A percentile compares a stretch with the other conserved stretches of the same genome.
Conservation (phyloP, 2,797 vertebrate species). For the Alosa sapidissima region DNA sequence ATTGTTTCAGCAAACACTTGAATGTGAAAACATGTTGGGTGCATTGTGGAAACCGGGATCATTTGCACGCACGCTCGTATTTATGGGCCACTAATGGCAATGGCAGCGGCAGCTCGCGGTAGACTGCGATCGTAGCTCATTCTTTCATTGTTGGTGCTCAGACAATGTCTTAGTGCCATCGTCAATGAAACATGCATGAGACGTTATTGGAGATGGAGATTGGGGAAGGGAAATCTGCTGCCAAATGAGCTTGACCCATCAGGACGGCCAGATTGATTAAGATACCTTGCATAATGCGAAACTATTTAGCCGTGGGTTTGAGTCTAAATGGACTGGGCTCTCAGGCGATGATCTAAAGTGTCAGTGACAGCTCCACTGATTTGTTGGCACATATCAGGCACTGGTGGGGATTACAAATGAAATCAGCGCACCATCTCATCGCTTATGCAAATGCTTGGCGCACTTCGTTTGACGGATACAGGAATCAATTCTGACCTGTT, state of each 20-base stretch:
- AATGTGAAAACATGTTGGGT: background rate
- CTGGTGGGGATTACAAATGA: background rate
- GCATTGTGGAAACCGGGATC: background rate
- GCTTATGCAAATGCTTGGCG: background rate
- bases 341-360: background rate
- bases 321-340: background rate
- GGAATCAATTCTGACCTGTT: conserved; percentile 5
- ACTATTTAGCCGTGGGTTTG: background rate
- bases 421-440: background rate
- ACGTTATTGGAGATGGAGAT: conserved; percentile 26
- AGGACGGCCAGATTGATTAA: conserved; percentile 9
- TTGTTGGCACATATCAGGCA: background rate
- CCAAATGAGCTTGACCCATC: conserved; percentile 29
- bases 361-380: conserved; percentile 13
- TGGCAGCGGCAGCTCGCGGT: background rate
- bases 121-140: background rate
- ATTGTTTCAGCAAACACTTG: background rate
- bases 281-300: conserved; percentile 14
- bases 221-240: background rate
- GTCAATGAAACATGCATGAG: conserved; percentile 28
- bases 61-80: background rate
- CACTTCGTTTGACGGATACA: background rate
- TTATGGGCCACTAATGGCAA: background rate
- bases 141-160: background rate
- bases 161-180: conserved; percentile 2